Evolutionary conservation across 2,888 invertebrate species (phyloP).

Genomic region (Brenthis ino): DNA sequence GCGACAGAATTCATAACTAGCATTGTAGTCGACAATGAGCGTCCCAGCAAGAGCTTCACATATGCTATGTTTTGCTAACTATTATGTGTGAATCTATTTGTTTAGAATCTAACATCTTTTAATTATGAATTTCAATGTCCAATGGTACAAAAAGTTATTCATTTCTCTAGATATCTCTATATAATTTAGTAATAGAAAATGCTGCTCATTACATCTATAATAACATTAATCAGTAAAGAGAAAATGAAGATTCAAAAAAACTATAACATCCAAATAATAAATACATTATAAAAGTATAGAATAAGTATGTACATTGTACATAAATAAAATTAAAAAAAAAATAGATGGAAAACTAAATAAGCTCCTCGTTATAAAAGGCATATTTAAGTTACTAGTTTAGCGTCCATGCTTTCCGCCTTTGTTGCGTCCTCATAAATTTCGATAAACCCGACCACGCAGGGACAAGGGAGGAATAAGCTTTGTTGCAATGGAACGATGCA

Average conservation of each 20-base stretch:
- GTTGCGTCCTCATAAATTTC: constrained; percentile 29
- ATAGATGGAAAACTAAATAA: not conserved
- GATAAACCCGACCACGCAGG: constrained; percentile 29
- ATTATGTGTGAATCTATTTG: constrained; percentile 4
- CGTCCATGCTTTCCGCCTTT: constrained; percentile 14
- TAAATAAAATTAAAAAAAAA: not conserved
- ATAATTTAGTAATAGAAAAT: too few relatives aligned
- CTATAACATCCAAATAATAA: too few relatives aligned
- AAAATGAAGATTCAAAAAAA: too few relatives aligned
- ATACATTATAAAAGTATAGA: not conserved
- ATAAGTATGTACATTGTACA: not conserved
- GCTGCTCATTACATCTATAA: too few relatives aligned
- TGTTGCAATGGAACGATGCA: constrained; percentile 24
- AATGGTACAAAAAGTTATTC: too few relatives aligned
- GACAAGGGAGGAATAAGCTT: constrained; percentile 22
- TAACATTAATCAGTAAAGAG: too few relatives aligned
- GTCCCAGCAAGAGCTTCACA: constrained; percentile 31
- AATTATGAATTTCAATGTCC: not conserved
- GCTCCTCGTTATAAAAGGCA: not conserved
- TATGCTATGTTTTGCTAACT: constrained; percentile 8
- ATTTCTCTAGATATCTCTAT: too few relatives aligned
- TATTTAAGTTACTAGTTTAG: constrained; percentile 8
- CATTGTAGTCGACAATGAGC: constrained; percentile 50
- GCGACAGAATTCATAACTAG: constrained; percentile 49
- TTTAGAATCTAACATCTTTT: not conserved